Conservation (phyloP, 1,140 invertebrate species). For the Eriocheir sinensis region DNA sequence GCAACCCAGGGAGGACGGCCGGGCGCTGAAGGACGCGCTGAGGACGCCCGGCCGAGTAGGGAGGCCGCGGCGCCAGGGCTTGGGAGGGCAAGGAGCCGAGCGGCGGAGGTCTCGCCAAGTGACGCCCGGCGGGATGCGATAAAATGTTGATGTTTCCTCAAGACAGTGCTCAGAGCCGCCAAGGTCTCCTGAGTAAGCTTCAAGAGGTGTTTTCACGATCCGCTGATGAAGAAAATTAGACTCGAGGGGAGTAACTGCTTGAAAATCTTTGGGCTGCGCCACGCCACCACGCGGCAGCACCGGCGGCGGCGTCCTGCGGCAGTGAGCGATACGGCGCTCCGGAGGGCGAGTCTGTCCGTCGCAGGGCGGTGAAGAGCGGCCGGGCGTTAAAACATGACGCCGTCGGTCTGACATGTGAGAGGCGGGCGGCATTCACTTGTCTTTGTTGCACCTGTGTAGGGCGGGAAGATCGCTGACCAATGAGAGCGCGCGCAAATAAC, state of each 20-base stretch:
- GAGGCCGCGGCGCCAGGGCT: constrained; percentile 6
- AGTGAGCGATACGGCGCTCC: not conserved
- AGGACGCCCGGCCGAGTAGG: not conserved
- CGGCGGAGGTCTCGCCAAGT: not conserved
- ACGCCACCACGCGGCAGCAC: not conserved
- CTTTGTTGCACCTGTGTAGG: constrained; percentile 67
- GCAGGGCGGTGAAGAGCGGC: not conserved
- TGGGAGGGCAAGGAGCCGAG: not conserved
- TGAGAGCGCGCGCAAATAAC: constrained; percentile 37
- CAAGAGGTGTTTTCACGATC: not conserved
- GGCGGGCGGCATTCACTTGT: constrained; percentile 48
- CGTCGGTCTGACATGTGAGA: not conserved
- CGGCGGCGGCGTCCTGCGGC: constrained; percentile 16
- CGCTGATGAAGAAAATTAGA: constrained; percentile 16
- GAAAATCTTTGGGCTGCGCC: constrained; percentile 21
- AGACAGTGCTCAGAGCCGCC: not conserved
- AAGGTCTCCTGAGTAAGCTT: constrained; percentile 22
- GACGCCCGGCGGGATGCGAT: constrained; percentile 8
- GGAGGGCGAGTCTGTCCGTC: not conserved
- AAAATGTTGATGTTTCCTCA: constrained; percentile 25
- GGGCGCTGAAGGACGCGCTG: not conserved
- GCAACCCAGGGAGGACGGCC: not conserved
- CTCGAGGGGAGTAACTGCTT: not conserved
- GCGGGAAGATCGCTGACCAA: constrained; percentile 55
- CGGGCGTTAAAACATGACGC: not conserved